Conservation (phyloP, 1,140 invertebrate species). For the Eumaeus atala region DNA sequence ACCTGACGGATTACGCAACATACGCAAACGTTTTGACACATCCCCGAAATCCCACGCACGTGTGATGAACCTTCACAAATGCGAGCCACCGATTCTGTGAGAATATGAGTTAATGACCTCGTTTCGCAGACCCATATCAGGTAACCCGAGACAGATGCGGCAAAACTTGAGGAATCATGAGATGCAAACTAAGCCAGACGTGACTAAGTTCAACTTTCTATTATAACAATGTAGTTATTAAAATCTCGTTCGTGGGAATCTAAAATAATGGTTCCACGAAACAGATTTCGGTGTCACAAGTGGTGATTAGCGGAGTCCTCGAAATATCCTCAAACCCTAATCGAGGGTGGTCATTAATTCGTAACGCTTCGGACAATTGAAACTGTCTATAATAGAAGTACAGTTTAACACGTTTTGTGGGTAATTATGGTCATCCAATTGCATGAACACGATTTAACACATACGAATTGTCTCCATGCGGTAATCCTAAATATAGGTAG, state of each 20-base stretch:
- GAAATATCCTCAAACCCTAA: constrained; percentile 47
- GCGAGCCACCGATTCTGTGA: constrained; percentile 1
- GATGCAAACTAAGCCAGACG: constrained; percentile 65
- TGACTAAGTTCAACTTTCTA: constrained; percentile 63
- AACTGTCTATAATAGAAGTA: constrained; percentile 47
- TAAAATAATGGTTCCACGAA: constrained; percentile 5
- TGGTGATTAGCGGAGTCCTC: constrained; percentile 56
- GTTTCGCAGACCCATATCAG: constrained; percentile 43
- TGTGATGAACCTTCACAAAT: constrained; percentile 28
- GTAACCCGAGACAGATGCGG: constrained; percentile 53
- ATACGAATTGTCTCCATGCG: constrained; percentile 39
- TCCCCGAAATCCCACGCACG: constrained; percentile 54
- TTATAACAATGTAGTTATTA: constrained; percentile 46
- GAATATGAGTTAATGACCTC: constrained; percentile 29
- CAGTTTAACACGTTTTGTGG: constrained; percentile 57
- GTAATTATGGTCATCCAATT: constrained; percentile 56
- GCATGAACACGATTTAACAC: constrained; percentile 37
- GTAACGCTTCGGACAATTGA: constrained; percentile 59
- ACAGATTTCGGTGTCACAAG: constrained; percentile 36
- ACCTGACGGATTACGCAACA: constrained; percentile 31
- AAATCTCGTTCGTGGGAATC: constrained; percentile 62
- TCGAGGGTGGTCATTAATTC: constrained; percentile 56
- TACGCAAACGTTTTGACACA: constrained; percentile 25
- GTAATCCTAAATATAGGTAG: constrained; percentile 37
- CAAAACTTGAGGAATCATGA: constrained; percentile 43